Evolutionary conservation across 1,140 invertebrate species (phyloP), one percentile per base, ranked within the genome.

Genomic region (Bombus polaris): DNA sequence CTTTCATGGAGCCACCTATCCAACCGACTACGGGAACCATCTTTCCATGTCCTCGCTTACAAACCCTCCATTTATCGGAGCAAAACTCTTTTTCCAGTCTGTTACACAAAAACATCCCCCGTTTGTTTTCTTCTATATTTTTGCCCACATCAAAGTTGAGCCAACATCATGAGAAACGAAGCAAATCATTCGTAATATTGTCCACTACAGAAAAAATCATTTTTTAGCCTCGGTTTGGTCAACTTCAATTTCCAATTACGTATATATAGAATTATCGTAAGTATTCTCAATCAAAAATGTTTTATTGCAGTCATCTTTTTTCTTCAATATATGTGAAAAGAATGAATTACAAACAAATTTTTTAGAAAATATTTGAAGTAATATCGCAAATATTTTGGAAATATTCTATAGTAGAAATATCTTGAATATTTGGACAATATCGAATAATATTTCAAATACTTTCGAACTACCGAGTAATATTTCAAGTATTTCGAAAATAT

Each of bases 11-110:
- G 22, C 37, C 35, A 22, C 5, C 66, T 68, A 68, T 35, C 32
- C 22, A 42, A n/a, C 25, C 39, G 28, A 72, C 39, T 15, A 18
- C 25, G 3, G 70, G 42, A 72, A 37, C 70, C 70, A 71, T 71
- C 37, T 71, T 71, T 71, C 37, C 68, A 28, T 28, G 68, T 71
- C 68, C 25, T 42, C 70, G 28, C 68, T 12, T 28, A 42, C 37
- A 71, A 71, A 39, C 25, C 70, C 70, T n/a, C 70, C 70, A 73
- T 44, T 47, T 73, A 73, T 73, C 71, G 39, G 6, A 44, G 32
- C 39, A 42, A 73, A 73, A 44, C 42, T 28, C 42, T 73, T 73
- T 42, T 12, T 32, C 39, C 71, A 32, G 5, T n/a, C 71, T 15
- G 42, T 47, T 47, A 47, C 13, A 9, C 71, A n/a, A 73, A 73